A percentile compares a stretch with the other conserved stretches of the same genome.
phyloP scores from a whole-genome alignment of 2,888 invertebrate genomes.

The Dryadula phaetusa region DNA sequence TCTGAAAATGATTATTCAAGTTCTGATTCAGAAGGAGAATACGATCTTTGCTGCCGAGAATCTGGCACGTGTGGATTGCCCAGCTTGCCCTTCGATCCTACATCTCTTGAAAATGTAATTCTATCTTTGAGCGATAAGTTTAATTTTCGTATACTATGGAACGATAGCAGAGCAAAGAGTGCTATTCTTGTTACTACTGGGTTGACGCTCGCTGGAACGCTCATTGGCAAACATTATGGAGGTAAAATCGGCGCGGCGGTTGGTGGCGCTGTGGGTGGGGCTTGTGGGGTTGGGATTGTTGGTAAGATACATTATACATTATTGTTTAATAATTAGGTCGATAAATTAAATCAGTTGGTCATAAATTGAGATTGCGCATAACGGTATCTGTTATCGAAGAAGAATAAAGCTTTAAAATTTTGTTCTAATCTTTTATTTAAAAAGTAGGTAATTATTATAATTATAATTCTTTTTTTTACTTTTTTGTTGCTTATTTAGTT shows the following conservation, averaged over 20 bases:
- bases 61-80: slow-evolving; percentile 54
- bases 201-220: slow-evolving; percentile 66
- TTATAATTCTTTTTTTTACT: too few relatives aligned
- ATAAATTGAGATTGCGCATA: too few relatives aligned
- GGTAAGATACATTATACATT: slow-evolving; percentile 67
- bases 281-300: slow-evolving; percentile 70
- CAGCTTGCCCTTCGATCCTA: slow-evolving; percentile 64
- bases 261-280: slow-evolving; percentile 73
- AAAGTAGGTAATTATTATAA: too few relatives aligned
- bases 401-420: too few relatives aligned
- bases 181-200: slow-evolving; percentile 69
- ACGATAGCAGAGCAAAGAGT: slow-evolving; percentile 55
- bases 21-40: slow-evolving; percentile 54
- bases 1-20: slow-evolving; percentile 50
- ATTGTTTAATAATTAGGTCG: too few relatives aligned
- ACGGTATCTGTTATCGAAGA: too few relatives aligned
- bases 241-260: slow-evolving; percentile 72
- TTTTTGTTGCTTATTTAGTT: too few relatives aligned
- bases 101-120: slow-evolving; percentile 66
- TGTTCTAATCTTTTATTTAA: too few relatives aligned
- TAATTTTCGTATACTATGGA: slow-evolving; percentile 68
- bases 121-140: slow-evolving; percentile 68
- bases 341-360: too few relatives aligned
- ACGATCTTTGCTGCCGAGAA: slow-evolving; percentile 56
- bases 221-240: slow-evolving; percentile 73